Base-by-base conservation (phyloP, 2,113 vertebrate species). In the Plotosus lineatus region DNA sequence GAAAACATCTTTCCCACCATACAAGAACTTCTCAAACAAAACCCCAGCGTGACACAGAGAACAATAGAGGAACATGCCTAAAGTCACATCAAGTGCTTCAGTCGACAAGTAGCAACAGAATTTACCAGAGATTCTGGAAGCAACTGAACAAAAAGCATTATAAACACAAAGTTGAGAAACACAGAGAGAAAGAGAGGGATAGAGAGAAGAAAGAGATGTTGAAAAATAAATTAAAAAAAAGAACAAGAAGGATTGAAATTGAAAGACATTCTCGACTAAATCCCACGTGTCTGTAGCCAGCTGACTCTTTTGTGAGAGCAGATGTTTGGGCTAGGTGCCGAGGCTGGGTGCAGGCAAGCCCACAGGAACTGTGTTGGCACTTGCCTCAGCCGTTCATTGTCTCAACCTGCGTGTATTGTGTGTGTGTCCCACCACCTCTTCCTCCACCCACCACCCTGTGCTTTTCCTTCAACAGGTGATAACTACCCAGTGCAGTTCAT, bases 401-500 rank as follows among this genome's bases (percentile, higher is more conserved):
- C 97, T 99, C 93, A 98, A 98, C 97, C 95, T 98, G 96, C 92
- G 88, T 69, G 93, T 94, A 98, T 99, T 99, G 96, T 99, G 69
- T 69, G n/a, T 95, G 19, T 36, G 60, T 36, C 6, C 92, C 38
- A 87, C 61, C 40, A n/a, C 82, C 84, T 19, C 71, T 55, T 76
- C 76, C 79, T 53, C 69, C 56, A 83, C 77, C 71, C 88, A 88
- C 58, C 40, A 14, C 80, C 81, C 31, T 65, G 55, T 77, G 56
- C 75, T 66, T 48, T 80, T 92, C 85, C 82, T 83, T 89, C 91
- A 93, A 97, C 97, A 99, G 98, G 98, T 97, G 98, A 99, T 96
- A 99, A 98, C 97, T 99, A 99, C 94, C 98, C 98, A 12, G 97
- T 99, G 95, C 98, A 99, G 97, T 99, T 99, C 96, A 99, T 99